A percentile compares a stretch with the other conserved stretches of the same genome.
Evolutionary conservation across 2,888 invertebrate species (phyloP).

Genomic region (Scrobipalpa atriplicella): DNA sequence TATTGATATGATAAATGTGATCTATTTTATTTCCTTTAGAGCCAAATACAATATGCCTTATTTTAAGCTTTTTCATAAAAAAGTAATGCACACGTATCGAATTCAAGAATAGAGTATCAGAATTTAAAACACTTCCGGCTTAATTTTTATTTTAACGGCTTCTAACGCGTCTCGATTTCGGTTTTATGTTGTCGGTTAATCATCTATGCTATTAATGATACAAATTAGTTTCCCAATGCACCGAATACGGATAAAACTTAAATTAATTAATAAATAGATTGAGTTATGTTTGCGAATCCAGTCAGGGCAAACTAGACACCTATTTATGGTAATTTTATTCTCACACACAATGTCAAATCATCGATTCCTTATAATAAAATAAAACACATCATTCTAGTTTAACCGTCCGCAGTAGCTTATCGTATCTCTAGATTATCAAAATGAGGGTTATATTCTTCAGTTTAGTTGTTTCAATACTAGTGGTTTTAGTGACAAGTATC

Average conservation of each 20-base stretch:
- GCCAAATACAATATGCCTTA: too few species aligned
- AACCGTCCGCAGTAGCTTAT: conserved; percentile 38
- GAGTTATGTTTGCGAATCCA: conserved; percentile 37
- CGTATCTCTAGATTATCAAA: conserved; percentile 17
- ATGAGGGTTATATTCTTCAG: conserved; percentile 14
- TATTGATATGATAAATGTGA: too few species aligned
- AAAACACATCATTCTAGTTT: conserved; percentile 47
- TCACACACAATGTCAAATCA: conserved; percentile 41
- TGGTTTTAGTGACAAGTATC: conserved; percentile 17
- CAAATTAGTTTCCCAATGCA: background rate
- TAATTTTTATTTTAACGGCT: too few species aligned
- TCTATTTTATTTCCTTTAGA: too few species aligned
- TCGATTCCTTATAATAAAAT: conserved; percentile 39
- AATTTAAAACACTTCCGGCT: too few species aligned
- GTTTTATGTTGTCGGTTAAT: too few species aligned
- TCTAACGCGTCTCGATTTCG: too few species aligned
- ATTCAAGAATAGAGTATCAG: too few species aligned
- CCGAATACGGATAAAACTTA: background rate
- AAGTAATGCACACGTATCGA: too few species aligned
- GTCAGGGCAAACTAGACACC: conserved; percentile 61
- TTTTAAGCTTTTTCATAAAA: too few species aligned
- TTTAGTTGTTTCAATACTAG: conserved; percentile 20
- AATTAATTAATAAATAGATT: background rate
- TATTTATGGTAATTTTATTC: conserved; percentile 53
- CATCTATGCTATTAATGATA: background rate